Evolutionary conservation across 2,888 invertebrate genomes (phyloP).

Genomic region (Temnothorax ravouxi): DNA sequence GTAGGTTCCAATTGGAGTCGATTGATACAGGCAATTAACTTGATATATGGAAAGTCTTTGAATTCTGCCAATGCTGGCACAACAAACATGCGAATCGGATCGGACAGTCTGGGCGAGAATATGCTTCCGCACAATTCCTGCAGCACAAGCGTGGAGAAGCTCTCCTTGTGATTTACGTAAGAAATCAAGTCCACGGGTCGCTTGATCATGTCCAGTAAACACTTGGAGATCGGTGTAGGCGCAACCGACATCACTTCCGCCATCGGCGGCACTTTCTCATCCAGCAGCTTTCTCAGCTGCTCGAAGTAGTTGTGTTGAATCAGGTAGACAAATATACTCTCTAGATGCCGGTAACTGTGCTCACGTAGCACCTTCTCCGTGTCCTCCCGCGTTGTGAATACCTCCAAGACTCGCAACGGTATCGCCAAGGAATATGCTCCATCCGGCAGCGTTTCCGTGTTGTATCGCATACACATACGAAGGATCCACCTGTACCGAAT

Average conservation of each 20-base stretch:
- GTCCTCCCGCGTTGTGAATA: constrained; percentile 89
- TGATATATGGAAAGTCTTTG: constrained; percentile 87
- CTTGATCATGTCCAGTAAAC: constrained; percentile 92
- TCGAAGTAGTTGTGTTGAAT: constrained; percentile 89
- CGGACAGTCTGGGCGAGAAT: constrained; percentile 90
- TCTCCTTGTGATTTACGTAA: constrained; percentile 83
- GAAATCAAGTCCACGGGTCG: constrained; percentile 90
- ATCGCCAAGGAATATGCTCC: constrained; percentile 89
- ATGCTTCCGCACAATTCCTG: constrained; percentile 90
- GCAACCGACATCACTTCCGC: constrained; percentile 90
- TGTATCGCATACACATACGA: constrained; percentile 88
- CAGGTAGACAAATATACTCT: constrained; percentile 82
- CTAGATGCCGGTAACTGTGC: constrained; percentile 83
- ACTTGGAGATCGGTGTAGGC: constrained; percentile 91
- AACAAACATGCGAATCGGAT: constrained; percentile 90
- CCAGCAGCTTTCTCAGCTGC: constrained; percentile 90
- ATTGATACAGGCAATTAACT: constrained; percentile 87
- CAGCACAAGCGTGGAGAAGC: constrained; percentile 87
- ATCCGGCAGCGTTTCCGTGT: constrained; percentile 83
- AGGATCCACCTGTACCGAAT: constrained; percentile 87
- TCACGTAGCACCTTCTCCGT: constrained; percentile 79
- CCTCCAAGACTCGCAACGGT: constrained; percentile 93
- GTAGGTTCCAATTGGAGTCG: constrained; percentile 86
- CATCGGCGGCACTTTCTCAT: constrained; percentile 90
- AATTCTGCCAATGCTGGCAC: constrained; percentile 90